These are phyloP conservation scores for Echinometra lucunter DNA, from an alignment of 53 echinoderm and acorn worm species.

Conservation along the genomic window DNA sequence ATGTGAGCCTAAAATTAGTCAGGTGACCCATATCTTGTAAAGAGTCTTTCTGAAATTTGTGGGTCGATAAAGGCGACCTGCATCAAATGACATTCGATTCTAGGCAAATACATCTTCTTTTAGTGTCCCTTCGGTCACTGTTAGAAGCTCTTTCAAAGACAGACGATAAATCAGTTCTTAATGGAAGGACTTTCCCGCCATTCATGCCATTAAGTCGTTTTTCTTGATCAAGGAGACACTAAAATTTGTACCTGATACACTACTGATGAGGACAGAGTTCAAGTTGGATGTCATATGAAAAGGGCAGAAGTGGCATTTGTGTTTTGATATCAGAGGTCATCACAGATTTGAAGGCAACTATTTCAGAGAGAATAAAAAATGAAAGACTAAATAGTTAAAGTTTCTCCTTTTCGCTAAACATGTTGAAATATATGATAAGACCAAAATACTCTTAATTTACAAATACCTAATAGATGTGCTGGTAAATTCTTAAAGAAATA, in stretches of 20 bases:
- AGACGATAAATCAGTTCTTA: slow-evolving; percentile 17
- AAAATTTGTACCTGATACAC: background rate
- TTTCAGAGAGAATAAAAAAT: background rate
- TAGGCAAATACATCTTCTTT: background rate
- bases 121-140: background rate
- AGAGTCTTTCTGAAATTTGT: background rate
- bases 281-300: background rate
- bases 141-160: background rate
- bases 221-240: slow-evolving; percentile 6
- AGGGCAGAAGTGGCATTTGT: background rate
- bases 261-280: background rate
- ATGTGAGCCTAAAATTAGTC: background rate
- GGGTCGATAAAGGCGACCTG: background rate
- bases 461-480: too few relatives aligned
- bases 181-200: slow-evolving; percentile 12
- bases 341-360: background rate
- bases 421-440: too few relatives aligned
- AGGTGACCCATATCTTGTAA: too few relatives aligned
- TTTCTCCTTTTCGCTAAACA: too few relatives aligned
- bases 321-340: background rate
- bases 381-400: background rate
- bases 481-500: too few relatives aligned
- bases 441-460: too few relatives aligned
- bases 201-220: slow-evolving; percentile 18
- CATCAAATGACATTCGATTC: background rate